phyloP scores from a whole-genome alignment of 1,140 invertebrate species.

The Eriosoma lanigerum region DNA sequence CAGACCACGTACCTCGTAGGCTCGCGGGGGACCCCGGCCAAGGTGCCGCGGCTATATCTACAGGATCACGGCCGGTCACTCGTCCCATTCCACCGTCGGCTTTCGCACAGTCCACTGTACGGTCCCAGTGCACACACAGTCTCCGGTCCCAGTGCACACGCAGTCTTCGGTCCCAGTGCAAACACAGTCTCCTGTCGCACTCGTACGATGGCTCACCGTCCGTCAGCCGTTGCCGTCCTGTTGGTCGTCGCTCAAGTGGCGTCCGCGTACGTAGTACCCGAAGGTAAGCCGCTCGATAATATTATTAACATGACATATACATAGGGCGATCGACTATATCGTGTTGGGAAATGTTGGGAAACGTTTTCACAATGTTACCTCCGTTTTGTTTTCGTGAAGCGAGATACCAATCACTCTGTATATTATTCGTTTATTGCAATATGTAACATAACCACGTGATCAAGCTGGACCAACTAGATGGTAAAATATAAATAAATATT shows the following conservation, averaged over 20 bases:
- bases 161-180: background rate
- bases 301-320: too few relatives aligned
- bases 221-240: background rate
- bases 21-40: background rate
- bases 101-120: background rate
- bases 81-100: constrained; percentile 10
- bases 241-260: background rate
- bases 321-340: too few relatives aligned
- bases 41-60: background rate
- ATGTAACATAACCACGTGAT: too few relatives aligned
- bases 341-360: background rate
- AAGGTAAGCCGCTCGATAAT: constrained; percentile 4
- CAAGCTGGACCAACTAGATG: too few relatives aligned
- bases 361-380: too few relatives aligned
- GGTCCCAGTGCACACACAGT: background rate
- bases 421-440: too few relatives aligned
- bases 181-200: background rate
- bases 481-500: too few relatives aligned
- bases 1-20: constrained; percentile 21
- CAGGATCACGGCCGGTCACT: background rate
- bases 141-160: background rate
- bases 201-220: background rate
- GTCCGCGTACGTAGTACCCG: background rate
- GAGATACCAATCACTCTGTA: too few relatives aligned
- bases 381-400: too few relatives aligned